Conservation (phyloP, 2,113 vertebrate species). For the Carassius carassius region DNA sequence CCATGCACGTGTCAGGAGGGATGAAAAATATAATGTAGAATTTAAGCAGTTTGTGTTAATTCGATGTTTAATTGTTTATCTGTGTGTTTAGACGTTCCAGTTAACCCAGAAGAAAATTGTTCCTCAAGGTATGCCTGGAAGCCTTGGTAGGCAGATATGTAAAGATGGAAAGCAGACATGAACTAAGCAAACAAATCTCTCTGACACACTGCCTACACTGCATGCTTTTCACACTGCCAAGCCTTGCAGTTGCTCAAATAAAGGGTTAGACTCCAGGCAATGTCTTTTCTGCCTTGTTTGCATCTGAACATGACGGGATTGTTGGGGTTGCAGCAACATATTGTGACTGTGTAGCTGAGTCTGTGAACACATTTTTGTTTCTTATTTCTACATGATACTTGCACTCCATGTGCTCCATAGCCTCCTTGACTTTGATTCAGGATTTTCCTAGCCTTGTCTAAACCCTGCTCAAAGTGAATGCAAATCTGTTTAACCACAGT, state of each 20-base stretch:
- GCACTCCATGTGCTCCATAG: not conserved
- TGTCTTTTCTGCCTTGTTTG: not conserved
- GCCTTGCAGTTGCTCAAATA: not conserved
- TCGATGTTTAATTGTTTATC: conserved; percentile 16
- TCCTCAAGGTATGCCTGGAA: not conserved
- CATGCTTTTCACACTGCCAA: not conserved
- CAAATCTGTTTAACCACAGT: conserved; percentile 31
- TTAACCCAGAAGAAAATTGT: not conserved
- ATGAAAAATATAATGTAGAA: not conserved
- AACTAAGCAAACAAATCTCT: conserved; percentile 7
- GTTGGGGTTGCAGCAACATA: not conserved
- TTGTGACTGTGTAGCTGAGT: not conserved
- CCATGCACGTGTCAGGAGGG: not conserved
- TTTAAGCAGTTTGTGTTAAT: not conserved
- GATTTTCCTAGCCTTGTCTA: conserved; percentile 30
- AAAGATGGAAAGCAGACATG: conserved; percentile 31
- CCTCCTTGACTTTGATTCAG: conserved; percentile 38
- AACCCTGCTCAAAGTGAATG: conserved; percentile 21
- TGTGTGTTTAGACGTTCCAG: not conserved
- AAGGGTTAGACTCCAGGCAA: conserved; percentile 2
- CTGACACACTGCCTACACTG: not conserved
- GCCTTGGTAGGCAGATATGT: not conserved
- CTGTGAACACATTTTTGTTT: not conserved
- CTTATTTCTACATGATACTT: not conserved
- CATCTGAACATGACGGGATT: conserved; percentile 4